These are phyloP conservation scores for Chanos chanos DNA, from an alignment of 2,797 vertebrate species.

Conservation along the genomic window DNA sequence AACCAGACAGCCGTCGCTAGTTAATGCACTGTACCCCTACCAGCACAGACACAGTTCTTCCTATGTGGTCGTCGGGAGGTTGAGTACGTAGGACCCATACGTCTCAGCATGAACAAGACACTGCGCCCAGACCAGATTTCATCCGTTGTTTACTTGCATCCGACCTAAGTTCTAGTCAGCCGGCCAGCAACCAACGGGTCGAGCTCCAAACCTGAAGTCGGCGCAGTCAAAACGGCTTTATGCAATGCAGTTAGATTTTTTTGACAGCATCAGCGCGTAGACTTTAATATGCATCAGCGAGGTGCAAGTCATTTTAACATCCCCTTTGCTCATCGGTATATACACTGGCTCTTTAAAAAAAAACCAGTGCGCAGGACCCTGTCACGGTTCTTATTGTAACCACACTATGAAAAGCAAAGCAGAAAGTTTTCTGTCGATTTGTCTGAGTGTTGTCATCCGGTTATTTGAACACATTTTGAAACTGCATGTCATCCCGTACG, in stretches of 20 bases:
- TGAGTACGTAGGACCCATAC: slow-evolving; percentile 74
- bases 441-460: slow-evolving; percentile 66
- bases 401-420: slow-evolving; percentile 59
- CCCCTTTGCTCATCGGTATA: slow-evolving; percentile 50
- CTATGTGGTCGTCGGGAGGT: slow-evolving; percentile 69
- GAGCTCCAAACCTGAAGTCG: slow-evolving; percentile 57
- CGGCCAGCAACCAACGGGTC: slow-evolving; percentile 55
- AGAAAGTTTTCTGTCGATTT: slow-evolving; percentile 68
- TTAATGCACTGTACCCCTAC: slow-evolving; percentile 51
- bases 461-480: slow-evolving; percentile 57
- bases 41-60: slow-evolving; percentile 58
- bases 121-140: slow-evolving; percentile 54
- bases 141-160: slow-evolving; percentile 62
- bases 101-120: slow-evolving; percentile 67
- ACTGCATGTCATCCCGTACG: slow-evolving; percentile 63
- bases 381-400: slow-evolving; percentile 53
- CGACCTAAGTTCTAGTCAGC: slow-evolving; percentile 67
- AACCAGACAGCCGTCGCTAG: slow-evolving; percentile 58
- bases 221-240: slow-evolving; percentile 70
- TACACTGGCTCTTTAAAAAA: slow-evolving; percentile 31
- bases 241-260: slow-evolving; percentile 65
- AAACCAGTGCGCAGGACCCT: slow-evolving; percentile 62
- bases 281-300: too few relatives aligned
- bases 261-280: slow-evolving; percentile 69
- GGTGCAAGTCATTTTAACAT: slow-evolving; percentile 66